Evolutionary conservation across 2,797 vertebrate genomes (phyloP), one percentile per base, ranked within the genome.

Genomic region (Phrynocephalus guinanensis): DNA sequence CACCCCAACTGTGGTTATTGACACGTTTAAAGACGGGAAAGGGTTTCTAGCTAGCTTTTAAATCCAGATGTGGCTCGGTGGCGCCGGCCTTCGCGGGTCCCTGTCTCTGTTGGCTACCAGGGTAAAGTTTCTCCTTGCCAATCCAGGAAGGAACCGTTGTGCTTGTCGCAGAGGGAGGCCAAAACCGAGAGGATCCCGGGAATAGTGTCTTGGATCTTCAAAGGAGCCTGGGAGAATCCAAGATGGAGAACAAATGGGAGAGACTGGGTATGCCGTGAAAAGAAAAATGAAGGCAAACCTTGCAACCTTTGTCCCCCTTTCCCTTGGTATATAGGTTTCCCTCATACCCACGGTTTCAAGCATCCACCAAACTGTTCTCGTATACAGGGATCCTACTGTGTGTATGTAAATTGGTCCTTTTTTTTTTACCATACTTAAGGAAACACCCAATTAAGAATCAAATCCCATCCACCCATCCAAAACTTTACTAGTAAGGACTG

Each of bases 141-240:
- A 90, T 96, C 95, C 81, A 97, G 92, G 95, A 97, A 98, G 75
- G 95, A 96, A 26, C 97, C 96, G 0, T 97, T 96, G 91, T 98
- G 95, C 71, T 97, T 97, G 91, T 97, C 95, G 30, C 95, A 95
- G 5, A 98, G 95, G n/a, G 93, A 94, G 16, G 96, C 96, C 86
- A 97, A 96, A 88, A 97, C 95, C 1, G 95, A 94, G 90, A 97
- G 91, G 60, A 97, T 89, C 0, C 95, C 95, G 0, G 95, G 94
- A 82, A 97, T 78, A 2, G 96, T 97, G 50, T 98, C 97, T 78
- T 97, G 95, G 3, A 96, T 82, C 92, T 95, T 97, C 95, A 97
- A 90, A 8, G 96, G 94, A 86, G 96, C 97, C 97, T 97, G 75
- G 4, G 13, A 92, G 1, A 26, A 68, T 26, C 75, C 86, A 82